phyloP scores from a whole-genome alignment of 1,140 invertebrate species.

The Eriocheir sinensis region DNA sequence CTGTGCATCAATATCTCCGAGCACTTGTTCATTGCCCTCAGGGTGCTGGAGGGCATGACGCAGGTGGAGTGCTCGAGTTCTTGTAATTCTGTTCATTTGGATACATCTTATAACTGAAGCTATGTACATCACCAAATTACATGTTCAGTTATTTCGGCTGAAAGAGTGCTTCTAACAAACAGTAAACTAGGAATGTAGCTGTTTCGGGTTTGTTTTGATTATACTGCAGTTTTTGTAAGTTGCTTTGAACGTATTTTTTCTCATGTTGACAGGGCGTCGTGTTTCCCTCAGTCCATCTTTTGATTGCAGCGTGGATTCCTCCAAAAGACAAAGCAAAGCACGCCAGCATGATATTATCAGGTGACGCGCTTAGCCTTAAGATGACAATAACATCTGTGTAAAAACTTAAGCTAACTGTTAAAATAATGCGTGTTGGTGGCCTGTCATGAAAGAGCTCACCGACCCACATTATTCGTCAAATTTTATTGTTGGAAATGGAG shows the following conservation, averaged over 20 bases:
- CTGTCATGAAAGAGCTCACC: no score
- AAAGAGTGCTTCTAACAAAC: no score
- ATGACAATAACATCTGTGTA: no score
- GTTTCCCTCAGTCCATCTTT: background rate
- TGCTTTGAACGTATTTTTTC: background rate
- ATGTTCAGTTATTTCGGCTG: no score
- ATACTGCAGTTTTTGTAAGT: background rate
- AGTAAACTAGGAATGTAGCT: background rate
- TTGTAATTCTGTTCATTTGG: background rate
- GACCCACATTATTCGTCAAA: no score
- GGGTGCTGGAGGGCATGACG: background rate
- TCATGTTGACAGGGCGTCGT: background rate
- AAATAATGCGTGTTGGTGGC: no score
- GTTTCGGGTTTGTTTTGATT: background rate
- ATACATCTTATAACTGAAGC: background rate
- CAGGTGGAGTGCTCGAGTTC: background rate
- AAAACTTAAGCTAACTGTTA: no score
- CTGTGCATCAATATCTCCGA: background rate
- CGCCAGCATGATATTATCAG: background rate
- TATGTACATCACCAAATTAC: no score
- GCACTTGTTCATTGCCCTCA: background rate
- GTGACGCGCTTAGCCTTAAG: no score
- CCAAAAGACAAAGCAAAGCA: background rate
- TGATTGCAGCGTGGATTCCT: constrained; percentile 43
- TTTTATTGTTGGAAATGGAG: no score